Evolutionary conservation across 1,140 invertebrate species (phyloP), one percentile per base, ranked within the genome.

Genomic region (Sinella curviseta): DNA sequence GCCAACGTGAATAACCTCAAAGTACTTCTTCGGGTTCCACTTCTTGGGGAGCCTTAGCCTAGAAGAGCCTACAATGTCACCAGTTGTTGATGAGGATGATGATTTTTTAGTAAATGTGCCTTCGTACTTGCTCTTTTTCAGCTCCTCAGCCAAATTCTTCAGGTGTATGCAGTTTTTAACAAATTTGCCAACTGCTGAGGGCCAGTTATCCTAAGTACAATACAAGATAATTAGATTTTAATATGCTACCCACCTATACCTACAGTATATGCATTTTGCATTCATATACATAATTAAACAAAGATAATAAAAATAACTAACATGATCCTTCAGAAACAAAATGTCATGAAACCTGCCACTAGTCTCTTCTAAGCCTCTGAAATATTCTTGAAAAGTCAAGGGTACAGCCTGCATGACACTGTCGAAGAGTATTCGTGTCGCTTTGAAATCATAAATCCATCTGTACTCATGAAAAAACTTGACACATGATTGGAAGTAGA

Each of bases 361-460:
- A 31, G 28, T 3, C 8, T 30, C 65, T 3, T 54, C 8, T 35
- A 79, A 67, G 26, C 28, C 0, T 1, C 31, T 65, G 67, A 79
- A 79, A 0, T 3, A 70, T 8, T 76, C 48, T 30, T 33, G 34
- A 17, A 81, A 54, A 0, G 0, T 24, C 17, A 3, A 0, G 1
- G 79, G 79, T 24, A 78, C 70, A 36, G 73, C 36, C 35, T 60
- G 33, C 3, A 78, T 75, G 30, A 74, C 74, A 0, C 20, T n/a
- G 1, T 74, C 17, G 1, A 36, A 26, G 4, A 80, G 39, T 0
- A 81, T 39, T 8, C 78, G 36, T 14, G 70, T 81, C 31, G 48
- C 70, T 60, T 81, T 81, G 34, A 81, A 81, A 74, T 81, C 74
- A 57, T 76, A 81, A 17, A 78, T 73, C 80, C 80, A 81, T 75